Percentiles rank a stretch among this genome's conserved stretches.
phyloP scores from a whole-genome alignment of 1,140 invertebrate genomes.

The Drosophila santomea region DNA sequence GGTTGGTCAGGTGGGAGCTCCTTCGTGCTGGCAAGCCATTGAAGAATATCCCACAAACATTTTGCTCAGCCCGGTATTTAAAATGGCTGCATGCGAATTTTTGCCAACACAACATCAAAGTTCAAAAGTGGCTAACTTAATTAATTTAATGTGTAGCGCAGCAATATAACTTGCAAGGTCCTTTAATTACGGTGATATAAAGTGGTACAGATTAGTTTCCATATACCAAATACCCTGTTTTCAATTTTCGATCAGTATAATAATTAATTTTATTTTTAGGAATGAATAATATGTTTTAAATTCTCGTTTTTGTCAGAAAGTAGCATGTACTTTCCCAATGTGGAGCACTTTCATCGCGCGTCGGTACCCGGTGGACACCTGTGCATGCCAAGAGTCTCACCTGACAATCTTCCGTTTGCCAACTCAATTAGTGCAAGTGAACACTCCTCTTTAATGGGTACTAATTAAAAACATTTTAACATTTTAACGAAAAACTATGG shows the following conservation, averaged over 20 bases:
- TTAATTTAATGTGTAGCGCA: conserved; percentile 32
- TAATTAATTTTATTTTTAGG: background rate
- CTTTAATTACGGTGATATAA: background rate
- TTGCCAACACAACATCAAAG: conserved; percentile 30
- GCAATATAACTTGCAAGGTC: conserved; percentile 21
- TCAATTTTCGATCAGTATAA: too few species aligned
- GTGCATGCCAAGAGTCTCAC: background rate
- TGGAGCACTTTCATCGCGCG: background rate
- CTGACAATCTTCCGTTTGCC: background rate
- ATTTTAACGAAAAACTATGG: too few species aligned
- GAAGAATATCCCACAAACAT: conserved; percentile 38
- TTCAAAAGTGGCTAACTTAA: conserved; percentile 45
- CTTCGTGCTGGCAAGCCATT: conserved; percentile 49
- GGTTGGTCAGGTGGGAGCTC: conserved; percentile 23
- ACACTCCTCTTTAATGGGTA: background rate
- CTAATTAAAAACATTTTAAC: background rate
- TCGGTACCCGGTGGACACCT: too few species aligned
- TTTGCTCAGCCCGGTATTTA: conserved; percentile 41
- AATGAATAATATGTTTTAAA: background rate
- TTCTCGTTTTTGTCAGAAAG: background rate
- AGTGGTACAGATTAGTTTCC: background rate
- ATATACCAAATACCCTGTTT: background rate
- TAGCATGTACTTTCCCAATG: background rate
- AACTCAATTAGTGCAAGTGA: conserved; percentile 2
- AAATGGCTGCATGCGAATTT: conserved; percentile 38